Evolutionary conservation across 1,140 invertebrate species (phyloP), one percentile per base, ranked within the genome.

Genomic region (Cotesia glomerata): DNA sequence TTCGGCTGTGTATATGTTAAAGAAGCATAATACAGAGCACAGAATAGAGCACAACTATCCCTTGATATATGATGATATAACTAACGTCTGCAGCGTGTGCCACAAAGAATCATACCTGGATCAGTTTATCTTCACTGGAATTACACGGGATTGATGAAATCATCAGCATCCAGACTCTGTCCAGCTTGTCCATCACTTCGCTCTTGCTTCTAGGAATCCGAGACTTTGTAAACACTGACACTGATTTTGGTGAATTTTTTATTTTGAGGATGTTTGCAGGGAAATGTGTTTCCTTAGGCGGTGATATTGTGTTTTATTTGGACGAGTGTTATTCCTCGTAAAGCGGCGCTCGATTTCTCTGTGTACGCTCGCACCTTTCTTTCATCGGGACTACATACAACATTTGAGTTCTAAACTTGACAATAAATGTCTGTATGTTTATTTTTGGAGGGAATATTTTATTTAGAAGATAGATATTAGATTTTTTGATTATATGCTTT

Each of bases 281-380:
- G 81, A 86, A 86, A 86, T 86, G 83, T 83, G 84, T 86, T 86
- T 85, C 83, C 82, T 85, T 83, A 85, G 81, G 84, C 82, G 14
- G 76, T 80, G 79, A 79, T 78, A 78, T 82, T 79, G 84, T 83
- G 83, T 85, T 86, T 85, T 83, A 79, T 82, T 78, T 59, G n/a
- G 51, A 56, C 65, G 26, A 18, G 63, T 58, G 65, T 65, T 72
- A 39, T 56, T 13, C 56, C 49, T 14, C 49, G 52, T 52, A 62
- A 26, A 14, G 26, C 26, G 9, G 9, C 26, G 26, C 26, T 4
- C 18, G 56, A 58, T 18, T 58, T 58, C 1, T 45, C 39, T 45
- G 39, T 45, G 3, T 11, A 45, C 39, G 39, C 39, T 45, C 39
- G 39, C 39, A 45, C 39, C 39, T 9, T 18, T 66, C 63, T 51